Conservation (phyloP, 1,140 invertebrate species). For the Whitmania pigra region DNA sequence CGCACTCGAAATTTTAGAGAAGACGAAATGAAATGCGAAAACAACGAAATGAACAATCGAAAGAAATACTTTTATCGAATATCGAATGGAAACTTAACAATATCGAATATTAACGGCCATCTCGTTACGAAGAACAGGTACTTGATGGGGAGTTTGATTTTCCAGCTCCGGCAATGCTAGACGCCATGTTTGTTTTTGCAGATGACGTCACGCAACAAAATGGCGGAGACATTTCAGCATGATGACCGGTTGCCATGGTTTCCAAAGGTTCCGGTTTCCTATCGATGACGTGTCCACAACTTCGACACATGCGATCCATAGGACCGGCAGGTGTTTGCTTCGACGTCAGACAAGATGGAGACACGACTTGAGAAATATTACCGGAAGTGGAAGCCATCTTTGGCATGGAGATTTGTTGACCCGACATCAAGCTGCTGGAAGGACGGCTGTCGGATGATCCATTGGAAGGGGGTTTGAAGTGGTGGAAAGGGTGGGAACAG, state of each 20-base stretch:
- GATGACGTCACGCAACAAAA: slow-evolving; percentile 11
- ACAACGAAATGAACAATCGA: too few species aligned
- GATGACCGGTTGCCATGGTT: too few species aligned
- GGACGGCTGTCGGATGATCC: background rate
- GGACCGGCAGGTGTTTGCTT: background rate
- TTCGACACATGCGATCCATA: background rate
- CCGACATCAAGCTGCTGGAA: too few species aligned
- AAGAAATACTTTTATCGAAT: too few species aligned
- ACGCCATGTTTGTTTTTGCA: too few species aligned
- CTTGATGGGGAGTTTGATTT: too few species aligned
- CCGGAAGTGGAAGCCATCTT: background rate
- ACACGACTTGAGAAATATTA: background rate
- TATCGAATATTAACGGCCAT: too few species aligned
- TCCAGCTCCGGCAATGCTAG: too few species aligned
- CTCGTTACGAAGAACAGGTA: too few species aligned
- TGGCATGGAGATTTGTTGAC: slow-evolving; percentile 3
- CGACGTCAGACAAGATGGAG: background rate
- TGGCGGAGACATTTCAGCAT: background rate
- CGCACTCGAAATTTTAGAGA: too few species aligned
- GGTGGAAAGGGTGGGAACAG: background rate
- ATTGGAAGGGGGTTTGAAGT: background rate
- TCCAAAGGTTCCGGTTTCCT: background rate
- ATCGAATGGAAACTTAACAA: too few species aligned
- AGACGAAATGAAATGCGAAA: too few species aligned
- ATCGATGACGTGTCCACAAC: slow-evolving; percentile 11